Percentiles rank a stretch among this genome's conserved stretches.
Conservation (phyloP, 2,797 vertebrate species). For the Epinephelus awoara region DNA sequence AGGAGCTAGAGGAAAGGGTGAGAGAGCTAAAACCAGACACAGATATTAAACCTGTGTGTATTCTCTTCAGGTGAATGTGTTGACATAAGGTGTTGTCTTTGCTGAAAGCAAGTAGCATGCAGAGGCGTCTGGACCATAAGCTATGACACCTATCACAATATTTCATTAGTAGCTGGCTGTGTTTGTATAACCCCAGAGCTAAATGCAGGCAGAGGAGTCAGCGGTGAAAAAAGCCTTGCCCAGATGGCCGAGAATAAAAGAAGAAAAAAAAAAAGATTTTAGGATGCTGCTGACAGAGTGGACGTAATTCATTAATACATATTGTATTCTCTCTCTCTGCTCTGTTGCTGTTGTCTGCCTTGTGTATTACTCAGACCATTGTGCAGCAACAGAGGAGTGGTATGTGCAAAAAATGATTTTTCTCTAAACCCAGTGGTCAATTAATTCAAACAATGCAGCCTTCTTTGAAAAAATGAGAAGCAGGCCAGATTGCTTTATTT, state of each 20-base stretch:
- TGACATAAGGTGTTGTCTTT: slow-evolving; percentile 40
- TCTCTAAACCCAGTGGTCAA: slow-evolving; percentile 27
- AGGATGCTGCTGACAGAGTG: slow-evolving; percentile 60
- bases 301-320: slow-evolving; percentile 56
- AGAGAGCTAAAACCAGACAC: slow-evolving; percentile 12
- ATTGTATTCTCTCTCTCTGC: slow-evolving; percentile 11
- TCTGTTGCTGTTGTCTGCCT: neutral
- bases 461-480: slow-evolving; percentile 13
- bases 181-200: slow-evolving; percentile 59
- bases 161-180: slow-evolving; percentile 56
- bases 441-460: slow-evolving; percentile 48
- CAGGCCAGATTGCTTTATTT: slow-evolving; percentile 20
- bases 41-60: slow-evolving; percentile 22
- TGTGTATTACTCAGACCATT: slow-evolving; percentile 17
- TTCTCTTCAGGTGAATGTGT: slow-evolving; percentile 25
- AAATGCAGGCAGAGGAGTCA: slow-evolving; percentile 54
- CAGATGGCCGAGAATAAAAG: slow-evolving; percentile 49
- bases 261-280: slow-evolving; percentile 55
- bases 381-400: neutral
- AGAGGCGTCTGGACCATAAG: slow-evolving; percentile 26
- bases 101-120: slow-evolving; percentile 15
- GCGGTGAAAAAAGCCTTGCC: slow-evolving; percentile 53
- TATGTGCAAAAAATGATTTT: slow-evolving; percentile 3
- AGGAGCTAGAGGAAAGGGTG: neutral
- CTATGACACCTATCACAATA: slow-evolving; percentile 46